Evolutionary conservation across 2,888 invertebrate genomes (phyloP).

Genomic region (Aromia moschata): DNA sequence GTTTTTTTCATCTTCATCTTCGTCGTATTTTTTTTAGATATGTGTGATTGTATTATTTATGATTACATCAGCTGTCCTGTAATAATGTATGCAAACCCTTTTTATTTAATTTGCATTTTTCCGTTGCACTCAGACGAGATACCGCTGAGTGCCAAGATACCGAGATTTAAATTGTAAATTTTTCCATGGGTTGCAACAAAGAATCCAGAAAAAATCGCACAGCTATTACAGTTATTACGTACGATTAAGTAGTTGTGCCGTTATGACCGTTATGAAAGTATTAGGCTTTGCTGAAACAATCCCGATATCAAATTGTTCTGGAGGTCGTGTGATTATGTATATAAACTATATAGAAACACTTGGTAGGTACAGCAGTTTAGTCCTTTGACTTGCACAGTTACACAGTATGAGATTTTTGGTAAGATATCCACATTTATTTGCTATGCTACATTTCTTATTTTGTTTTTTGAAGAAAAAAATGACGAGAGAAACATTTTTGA

Average conservation of each 20-base stretch:
- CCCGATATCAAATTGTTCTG: not conserved
- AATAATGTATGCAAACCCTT: too few relatives aligned
- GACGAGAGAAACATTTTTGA: too few relatives aligned
- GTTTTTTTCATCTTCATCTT: too few relatives aligned
- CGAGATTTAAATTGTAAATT: not conserved
- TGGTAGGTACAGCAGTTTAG: not conserved
- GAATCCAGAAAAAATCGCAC: not conserved
- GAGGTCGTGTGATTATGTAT: not conserved
- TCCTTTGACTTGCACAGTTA: not conserved
- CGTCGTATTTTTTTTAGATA: too few relatives aligned
- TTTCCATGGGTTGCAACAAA: not conserved
- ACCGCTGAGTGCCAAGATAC: too few relatives aligned
- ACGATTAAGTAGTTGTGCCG: not conserved
- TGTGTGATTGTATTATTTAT: too few relatives aligned
- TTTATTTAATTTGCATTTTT: not conserved
- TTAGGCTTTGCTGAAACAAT: not conserved
- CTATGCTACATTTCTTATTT: too few relatives aligned
- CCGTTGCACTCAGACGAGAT: too few relatives aligned
- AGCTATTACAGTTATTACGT: not conserved
- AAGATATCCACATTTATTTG: too few relatives aligned
- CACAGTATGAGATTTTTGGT: not conserved
- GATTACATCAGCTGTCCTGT: too few relatives aligned
- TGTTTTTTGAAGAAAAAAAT: too few relatives aligned
- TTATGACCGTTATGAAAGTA: not conserved
- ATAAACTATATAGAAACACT: not conserved